Base-by-base conservation (phyloP, 2,113 vertebrate genomes). In the Penelope pileata region DNA sequence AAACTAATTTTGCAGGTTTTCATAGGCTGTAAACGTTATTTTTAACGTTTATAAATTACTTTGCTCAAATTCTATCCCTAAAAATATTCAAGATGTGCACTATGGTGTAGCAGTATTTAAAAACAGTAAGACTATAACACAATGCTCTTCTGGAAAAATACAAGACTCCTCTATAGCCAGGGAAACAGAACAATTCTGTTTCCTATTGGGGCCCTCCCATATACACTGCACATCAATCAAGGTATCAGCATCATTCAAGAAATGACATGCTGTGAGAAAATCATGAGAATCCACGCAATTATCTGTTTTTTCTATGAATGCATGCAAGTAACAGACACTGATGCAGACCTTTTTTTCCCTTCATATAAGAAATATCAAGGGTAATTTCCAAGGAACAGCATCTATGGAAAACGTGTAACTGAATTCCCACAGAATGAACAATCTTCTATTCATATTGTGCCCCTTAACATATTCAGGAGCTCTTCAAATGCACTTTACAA, bases 321-420 rank as follows among this genome's bases (percentile, higher is more conserved):
- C 8, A 51, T 32, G 6, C 43, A 36, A 75, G 83, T 77, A 87
- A 68, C 48, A 27, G 17, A 54, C 23, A 66, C 24, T 58, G 69
- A 16, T 66, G 79, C 67, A 72, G 42, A 68, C 64, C 43, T 6
- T 3, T 29, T 47, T 59, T 26, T 29, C 21, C 12, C 14, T 21
- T 24, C 17, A 4, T n/a, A 64, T 9, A 1, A 29, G 69, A 88
- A 77, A 83, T 58, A 42, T 53, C 36, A 56, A 43, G 59, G 27
- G 16, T 56, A 94, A 64, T 91, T 96, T 93, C 75, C 60, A 83
- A 51, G 75, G 36, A 91, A 51, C 47, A 56, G 70, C 87, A 88
- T 83, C 64, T 90, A 80, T 47, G 27, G 75, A 69, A 95, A 88
- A 75, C 16, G 15, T 56, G 21, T 64, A 88, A 83, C n/a, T 59